Base-by-base conservation (phyloP, 2,113 vertebrate species). In the Petroica traversi region DNA sequence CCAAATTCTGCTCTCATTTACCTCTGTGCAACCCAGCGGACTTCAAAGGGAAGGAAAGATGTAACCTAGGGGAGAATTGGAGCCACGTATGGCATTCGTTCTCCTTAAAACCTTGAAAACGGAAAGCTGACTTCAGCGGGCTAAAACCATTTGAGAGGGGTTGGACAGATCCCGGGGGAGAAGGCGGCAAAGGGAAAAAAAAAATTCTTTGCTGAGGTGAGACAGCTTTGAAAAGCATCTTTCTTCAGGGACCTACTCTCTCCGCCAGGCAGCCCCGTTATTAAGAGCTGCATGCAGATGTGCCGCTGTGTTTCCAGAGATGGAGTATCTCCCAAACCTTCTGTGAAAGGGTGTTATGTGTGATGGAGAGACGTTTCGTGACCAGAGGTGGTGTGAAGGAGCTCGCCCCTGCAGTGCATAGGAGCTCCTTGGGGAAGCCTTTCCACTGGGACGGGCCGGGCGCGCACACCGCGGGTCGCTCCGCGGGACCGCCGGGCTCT, bases 221-320 rank as follows among this genome's bases (percentile, higher is more conserved):
- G 72, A 54, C 34, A 52, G 73, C 88, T 88, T 80, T 95, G 92
- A 93, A 96, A 89, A 92, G 67, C 83, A 82, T 75, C 94, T 92
- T 96, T 95, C 95, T 96, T 77, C 91, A 52, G 94, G 93, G 76
- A 95, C 48, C 24, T 43, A 28, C 64, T 66, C 86, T 54, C 72
- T 69, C 52, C 61, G 11, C 59, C 89, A 45, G 91, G 72, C 92
- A 86, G 73, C 61, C 38, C 54, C 11, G 68, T 89, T 89, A 80
- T 88, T 85, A 54, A 66, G 92, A 49, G 78, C 93, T 41, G 94
- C 54, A 23, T 24, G 89, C 97, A 96, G 97, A 96, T 96, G 97
- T 97, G 95, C 80, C 58, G 67, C 72, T 96, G 93, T 96, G 97
- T 97, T 96, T 95, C 86, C 51, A 78, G 96, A 96, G 93, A 96